Evolutionary conservation across 2,888 invertebrate species (phyloP).

Genomic region (Unio pictorum): DNA sequence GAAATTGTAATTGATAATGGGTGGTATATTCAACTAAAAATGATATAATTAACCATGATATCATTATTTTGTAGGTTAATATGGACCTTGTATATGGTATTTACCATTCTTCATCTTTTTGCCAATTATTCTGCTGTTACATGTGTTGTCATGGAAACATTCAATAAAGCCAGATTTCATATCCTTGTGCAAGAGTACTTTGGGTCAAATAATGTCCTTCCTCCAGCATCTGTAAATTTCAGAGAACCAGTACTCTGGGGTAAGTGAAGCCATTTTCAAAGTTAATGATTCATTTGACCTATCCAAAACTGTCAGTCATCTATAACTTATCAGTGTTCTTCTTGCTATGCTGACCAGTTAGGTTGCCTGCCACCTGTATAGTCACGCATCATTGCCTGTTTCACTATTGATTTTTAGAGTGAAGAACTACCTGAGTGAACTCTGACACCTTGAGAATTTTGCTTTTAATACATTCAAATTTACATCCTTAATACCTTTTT

Average conservation of each 20-base stretch:
- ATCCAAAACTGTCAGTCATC: constrained; percentile 1
- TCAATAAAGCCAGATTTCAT: constrained; percentile 86
- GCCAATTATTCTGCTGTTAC: constrained; percentile 91
- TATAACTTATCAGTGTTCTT: too few species aligned
- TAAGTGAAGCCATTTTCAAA: constrained; percentile 28
- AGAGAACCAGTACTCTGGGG: constrained; percentile 79
- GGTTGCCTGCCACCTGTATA: too few species aligned
- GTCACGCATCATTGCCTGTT: too few species aligned
- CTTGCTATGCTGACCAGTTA: too few species aligned
- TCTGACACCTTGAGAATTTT: too few species aligned
- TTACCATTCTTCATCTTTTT: constrained; percentile 85
- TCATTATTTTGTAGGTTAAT: constrained; percentile 76
- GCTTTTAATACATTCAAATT: too few species aligned
- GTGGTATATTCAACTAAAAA: too few species aligned
- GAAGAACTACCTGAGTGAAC: too few species aligned
- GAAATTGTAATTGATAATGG: too few species aligned
- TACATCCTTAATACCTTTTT: too few species aligned
- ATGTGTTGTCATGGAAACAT: constrained; percentile 83
- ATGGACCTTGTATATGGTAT: constrained; percentile 81
- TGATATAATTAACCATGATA: background rate
- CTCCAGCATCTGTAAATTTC: constrained; percentile 80
- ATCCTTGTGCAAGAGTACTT: constrained; percentile 80
- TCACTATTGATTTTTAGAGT: too few species aligned
- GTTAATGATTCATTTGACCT: background rate
- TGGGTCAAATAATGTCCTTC: constrained; percentile 76